Evolutionary conservation across 2,113 vertebrate genomes (phyloP).

Genomic region (Neoarius graeffei): DNA sequence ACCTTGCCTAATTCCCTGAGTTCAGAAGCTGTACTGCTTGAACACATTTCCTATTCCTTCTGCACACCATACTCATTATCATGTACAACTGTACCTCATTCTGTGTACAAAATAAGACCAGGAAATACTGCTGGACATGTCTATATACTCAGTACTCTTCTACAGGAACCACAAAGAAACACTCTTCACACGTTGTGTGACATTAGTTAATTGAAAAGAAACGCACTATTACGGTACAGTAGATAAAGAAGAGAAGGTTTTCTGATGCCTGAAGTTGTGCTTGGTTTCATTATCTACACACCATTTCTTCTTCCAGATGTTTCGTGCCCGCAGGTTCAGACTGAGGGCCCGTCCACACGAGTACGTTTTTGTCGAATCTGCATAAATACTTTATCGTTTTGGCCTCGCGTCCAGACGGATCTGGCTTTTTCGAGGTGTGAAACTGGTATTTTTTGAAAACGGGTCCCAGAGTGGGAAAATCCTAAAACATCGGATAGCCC

Average conservation of each 20-base stretch:
- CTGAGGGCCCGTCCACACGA: no score
- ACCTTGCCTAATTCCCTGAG: conserved; percentile 30
- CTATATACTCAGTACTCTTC: not conserved
- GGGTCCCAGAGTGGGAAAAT: no score
- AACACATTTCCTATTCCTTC: conserved; percentile 14
- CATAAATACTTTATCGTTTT: no score
- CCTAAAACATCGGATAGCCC: no score
- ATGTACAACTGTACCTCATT: conserved; percentile 18
- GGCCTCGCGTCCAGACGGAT: no score
- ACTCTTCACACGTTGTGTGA: not conserved
- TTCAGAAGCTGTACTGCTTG: not conserved
- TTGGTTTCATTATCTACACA: conserved; percentile 56
- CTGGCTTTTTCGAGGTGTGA: no score
- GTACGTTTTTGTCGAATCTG: no score
- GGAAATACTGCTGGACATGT: not conserved
- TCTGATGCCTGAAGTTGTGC: conserved; percentile 52
- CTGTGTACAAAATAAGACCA: conserved; percentile 21
- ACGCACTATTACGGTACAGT: not conserved
- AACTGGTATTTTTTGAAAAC: no score
- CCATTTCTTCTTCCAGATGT: conserved; percentile 61
- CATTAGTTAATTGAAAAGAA: not conserved
- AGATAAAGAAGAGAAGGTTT: conserved; percentile 33
- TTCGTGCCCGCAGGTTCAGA: conserved; percentile 53
- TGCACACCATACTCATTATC: conserved; percentile 13
- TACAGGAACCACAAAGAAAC: not conserved